Evolutionary conservation across 2,113 vertebrate species (phyloP).

Genomic region (Poeciliopsis prolifica): DNA sequence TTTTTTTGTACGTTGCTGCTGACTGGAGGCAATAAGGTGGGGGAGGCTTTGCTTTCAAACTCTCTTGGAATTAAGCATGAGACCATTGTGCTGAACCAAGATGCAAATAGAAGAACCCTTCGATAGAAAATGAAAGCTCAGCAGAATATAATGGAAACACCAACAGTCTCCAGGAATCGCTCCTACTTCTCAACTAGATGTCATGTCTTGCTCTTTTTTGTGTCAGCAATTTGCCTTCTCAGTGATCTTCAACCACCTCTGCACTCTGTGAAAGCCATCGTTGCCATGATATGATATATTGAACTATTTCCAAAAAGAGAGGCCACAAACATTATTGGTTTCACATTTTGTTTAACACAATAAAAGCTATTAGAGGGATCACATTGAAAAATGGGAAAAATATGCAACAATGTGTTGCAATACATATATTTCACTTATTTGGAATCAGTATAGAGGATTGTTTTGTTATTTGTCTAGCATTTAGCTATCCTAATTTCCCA

Average conservation of each 20-base stretch:
- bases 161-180: conserved; percentile 9
- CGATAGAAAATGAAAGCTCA: conserved; percentile 33
- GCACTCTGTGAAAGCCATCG: conserved; percentile 7
- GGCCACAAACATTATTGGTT: conserved; percentile 19
- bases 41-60: conserved; percentile 25
- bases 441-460: neutral
- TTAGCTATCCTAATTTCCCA: neutral
- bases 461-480: neutral
- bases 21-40: neutral
- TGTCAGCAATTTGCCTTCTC: neutral
- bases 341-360: neutral
- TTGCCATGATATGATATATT: conserved; percentile 2
- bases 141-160: conserved; percentile 36
- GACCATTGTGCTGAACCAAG: conserved; percentile 9
- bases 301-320: neutral
- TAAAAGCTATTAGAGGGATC: neutral
- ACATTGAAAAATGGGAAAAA: neutral
- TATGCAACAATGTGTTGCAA: neutral
- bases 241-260: conserved; percentile 6
- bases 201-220: neutral
- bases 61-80: conserved; percentile 30
- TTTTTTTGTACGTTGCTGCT: conserved; percentile 28
- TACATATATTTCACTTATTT: neutral
- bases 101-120: conserved; percentile 30
- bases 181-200: conserved; percentile 11